Base-by-base conservation (phyloP, 1,140 invertebrate species). In the Drosophila persimilis region DNA sequence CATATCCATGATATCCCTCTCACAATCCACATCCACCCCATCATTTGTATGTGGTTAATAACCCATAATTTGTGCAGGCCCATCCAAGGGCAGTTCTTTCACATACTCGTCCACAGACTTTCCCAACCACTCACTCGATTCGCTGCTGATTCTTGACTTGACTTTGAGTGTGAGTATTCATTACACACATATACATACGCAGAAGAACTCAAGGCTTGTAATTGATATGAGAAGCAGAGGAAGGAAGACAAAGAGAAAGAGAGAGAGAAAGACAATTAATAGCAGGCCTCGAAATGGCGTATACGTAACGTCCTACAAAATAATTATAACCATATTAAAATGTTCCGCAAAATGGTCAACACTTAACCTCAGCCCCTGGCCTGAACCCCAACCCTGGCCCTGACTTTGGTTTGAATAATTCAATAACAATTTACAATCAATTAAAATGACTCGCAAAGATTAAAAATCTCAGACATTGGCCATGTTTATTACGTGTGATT, bases 401-500 rank as follows among this genome's bases (percentile, higher is more conserved):
- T 64, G 59, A 13, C 63, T 56, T 56, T 64, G 45, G 22, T 41
- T 50, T 67, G 63, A 56, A 69, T 57, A 67, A 69, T 48, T 57
- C 63, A 69, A 69, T 67, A 69, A 69, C 65, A 69, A 69, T 56
- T 69, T 69, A 69, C 63, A 69, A 69, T 69, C 65, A 69, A 69
- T 69, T 69, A 69, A 69, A 50, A 43, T 35, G 51, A 20, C 65
- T 41, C 35, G 26, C 51, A 22, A 61, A 59, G 69, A 67, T 78
- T 64, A 55, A 76, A 85, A 84, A 86, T 84, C 80, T 70, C 77
- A 58, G 70, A 54, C 48, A 45, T 70, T 53, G 78, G 50, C 61
- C 80, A 44, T 57, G 80, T 85, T 85, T 85, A 84, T 84, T 77
- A 69, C 61, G 56, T 75, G 56, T 66, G 47, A 35, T n/a, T 47